A percentile compares a stretch with the other conserved stretches of the same genome.
Evolutionary conservation across 2,113 vertebrate genomes (phyloP).

Genomic region (Maccullochella peelii): DNA sequence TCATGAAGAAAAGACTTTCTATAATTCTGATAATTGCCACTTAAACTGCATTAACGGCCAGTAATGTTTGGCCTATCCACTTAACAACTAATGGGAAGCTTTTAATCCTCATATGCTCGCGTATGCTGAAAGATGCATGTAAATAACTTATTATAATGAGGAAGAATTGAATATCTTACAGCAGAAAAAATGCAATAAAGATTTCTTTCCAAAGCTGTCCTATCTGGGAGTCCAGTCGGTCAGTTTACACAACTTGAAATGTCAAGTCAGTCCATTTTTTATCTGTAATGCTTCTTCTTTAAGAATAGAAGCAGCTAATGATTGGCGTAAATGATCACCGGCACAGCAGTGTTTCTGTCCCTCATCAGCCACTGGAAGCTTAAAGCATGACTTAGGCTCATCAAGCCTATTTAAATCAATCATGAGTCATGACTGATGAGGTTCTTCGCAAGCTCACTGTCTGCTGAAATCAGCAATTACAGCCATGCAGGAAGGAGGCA

Average conservation of each 20-base stretch:
- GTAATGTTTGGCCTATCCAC: background rate
- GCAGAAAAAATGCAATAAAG: background rate
- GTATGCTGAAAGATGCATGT: background rate
- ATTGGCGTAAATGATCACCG: background rate
- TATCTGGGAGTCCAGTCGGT: background rate
- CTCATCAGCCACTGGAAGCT: conserved; percentile 10
- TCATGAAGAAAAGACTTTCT: background rate
- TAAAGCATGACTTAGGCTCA: conserved; percentile 39
- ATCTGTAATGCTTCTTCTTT: background rate
- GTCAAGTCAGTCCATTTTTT: background rate
- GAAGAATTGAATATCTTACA: background rate
- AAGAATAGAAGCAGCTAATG: background rate
- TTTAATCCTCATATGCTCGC: background rate
- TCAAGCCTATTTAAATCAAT: conserved; percentile 50
- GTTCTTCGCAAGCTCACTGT: background rate
- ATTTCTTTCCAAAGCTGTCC: background rate
- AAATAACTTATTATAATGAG: background rate
- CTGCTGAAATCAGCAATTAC: background rate
- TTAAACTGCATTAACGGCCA: conserved; percentile 19
- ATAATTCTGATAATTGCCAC: conserved; percentile 14
- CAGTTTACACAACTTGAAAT: background rate
- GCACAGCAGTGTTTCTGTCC: conserved; percentile 10
- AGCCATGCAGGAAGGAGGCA: background rate
- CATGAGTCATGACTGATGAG: conserved; percentile 43
- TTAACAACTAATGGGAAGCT: conserved; percentile 16